Percentiles rank a stretch among this genome's conserved stretches.
These are phyloP conservation scores for Macroglossus sobrinus DNA, from an alignment of 2,113 vertebrate species.

Conservation along the genomic window DNA sequence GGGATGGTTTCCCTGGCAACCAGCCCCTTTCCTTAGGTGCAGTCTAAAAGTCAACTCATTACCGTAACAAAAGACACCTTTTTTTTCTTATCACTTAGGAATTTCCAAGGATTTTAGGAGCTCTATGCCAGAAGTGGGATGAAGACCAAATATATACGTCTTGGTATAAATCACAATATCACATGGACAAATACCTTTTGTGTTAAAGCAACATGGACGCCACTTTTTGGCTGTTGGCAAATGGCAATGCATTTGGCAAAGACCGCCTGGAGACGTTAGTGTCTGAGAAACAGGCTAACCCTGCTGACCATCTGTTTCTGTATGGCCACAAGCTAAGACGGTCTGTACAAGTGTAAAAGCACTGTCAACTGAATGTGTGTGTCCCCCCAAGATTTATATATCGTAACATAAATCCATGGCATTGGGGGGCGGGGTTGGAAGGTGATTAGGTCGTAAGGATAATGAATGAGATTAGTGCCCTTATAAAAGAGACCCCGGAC, in stretches of 20 bases:
- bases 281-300: background rate
- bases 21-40: background rate
- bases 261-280: background rate
- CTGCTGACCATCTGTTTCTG: rapidly evolving
- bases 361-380: background rate
- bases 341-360: background rate
- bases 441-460: background rate
- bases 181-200: no score
- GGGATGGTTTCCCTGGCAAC: background rate
- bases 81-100: background rate
- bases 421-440: background rate
- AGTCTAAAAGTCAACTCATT: background rate
- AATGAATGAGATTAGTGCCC: no score
- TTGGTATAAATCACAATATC: background rate
- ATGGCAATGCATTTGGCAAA: rapidly evolving
- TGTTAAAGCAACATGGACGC: background rate
- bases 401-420: background rate
- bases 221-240: background rate
- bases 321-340: background rate
- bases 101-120: background rate
- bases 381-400: background rate
- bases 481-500: background rate
- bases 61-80: background rate
- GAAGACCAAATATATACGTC: background rate
- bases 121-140: background rate